Base-by-base conservation (phyloP, 2,888 invertebrate species). In the Cosmopolites sordidus region DNA sequence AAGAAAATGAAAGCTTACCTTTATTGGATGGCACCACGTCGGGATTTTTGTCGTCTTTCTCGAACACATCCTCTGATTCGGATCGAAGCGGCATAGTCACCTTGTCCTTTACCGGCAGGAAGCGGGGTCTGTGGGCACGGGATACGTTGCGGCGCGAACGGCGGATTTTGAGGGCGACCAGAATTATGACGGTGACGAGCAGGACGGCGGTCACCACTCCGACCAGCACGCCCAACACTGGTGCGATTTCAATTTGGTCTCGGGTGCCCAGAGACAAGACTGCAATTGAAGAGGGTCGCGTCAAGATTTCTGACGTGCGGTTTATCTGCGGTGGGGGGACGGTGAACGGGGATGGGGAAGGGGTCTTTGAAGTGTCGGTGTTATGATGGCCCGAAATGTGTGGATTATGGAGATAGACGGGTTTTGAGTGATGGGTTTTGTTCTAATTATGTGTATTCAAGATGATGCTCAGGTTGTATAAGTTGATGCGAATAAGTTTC, bases 11-110 rank as follows among this genome's bases (percentile, higher is more conserved):
- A 33, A 33, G n/a, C 39, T 76, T 77, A 90, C 91, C 89, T 84
- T 90, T 90, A 71, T 88, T 90, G 63, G 87, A 83, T 18, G 92
- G 91, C 55, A 92, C 87, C 60, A 92, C 89, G 71, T 92, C 92
- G 18, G 92, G 92, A 77, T 92, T 92, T 72, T 86, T 87, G 74
- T 93, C 92, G 69, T 92, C 92, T 61, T 79, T 79, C 60, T 82
- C 83, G 65, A 87, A 86, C 69, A 87, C 82, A 68, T 86, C 86
- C 61, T 87, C 84, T 15, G 83, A 80, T 61, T 75, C 76, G 64
- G 78, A 79, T 62, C 79, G 78, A 60, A 80, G 78, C 62, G 84
- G 84, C 70, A 84, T 75, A 50, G 83, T 79, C 58, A 82, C 83
- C 75, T 86, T 87, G 72, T 85, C 79, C 73, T 82, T 83, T 67